phyloP scores from a whole-genome alignment of 2,797 vertebrate genomes.

The Chelonia mydas region DNA sequence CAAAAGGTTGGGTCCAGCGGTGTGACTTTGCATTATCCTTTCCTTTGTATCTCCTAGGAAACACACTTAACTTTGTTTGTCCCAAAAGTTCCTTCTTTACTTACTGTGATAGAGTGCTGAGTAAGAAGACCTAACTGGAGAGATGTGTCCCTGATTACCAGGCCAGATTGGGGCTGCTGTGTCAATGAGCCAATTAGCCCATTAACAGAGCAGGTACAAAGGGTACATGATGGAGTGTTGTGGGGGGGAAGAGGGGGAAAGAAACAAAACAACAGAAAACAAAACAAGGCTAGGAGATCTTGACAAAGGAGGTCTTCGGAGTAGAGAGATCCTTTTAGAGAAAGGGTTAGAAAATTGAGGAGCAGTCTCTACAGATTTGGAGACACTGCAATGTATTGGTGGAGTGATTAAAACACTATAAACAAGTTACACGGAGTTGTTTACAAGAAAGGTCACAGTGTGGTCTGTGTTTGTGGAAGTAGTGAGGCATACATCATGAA shows the following conservation, averaged over 20 bases:
- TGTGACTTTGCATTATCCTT: background rate
- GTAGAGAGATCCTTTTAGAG: background rate
- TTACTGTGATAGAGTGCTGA: background rate
- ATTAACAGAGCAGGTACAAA: background rate
- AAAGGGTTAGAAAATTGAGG: background rate
- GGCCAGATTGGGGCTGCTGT: background rate
- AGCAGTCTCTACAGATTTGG: background rate
- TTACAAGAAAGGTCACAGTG: background rate
- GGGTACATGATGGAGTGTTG: background rate
- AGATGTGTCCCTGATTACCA: background rate
- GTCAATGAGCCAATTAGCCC: background rate
- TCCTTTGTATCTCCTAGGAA: background rate
- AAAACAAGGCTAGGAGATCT: background rate
- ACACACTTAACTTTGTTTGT: background rate
- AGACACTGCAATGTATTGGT: background rate
- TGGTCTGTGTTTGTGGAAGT: background rate
- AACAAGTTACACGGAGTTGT: background rate
- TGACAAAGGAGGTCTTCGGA: background rate
- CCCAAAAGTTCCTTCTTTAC: background rate
- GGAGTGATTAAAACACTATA: background rate
- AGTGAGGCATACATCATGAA: background rate
- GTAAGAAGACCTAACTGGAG: background rate
- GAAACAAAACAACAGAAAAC: too few relatives aligned
- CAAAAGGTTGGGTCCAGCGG: background rate
- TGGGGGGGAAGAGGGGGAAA: too few relatives aligned